Conservation (phyloP, 1,140 invertebrate genomes). For the Drosophila sp. region DNA sequence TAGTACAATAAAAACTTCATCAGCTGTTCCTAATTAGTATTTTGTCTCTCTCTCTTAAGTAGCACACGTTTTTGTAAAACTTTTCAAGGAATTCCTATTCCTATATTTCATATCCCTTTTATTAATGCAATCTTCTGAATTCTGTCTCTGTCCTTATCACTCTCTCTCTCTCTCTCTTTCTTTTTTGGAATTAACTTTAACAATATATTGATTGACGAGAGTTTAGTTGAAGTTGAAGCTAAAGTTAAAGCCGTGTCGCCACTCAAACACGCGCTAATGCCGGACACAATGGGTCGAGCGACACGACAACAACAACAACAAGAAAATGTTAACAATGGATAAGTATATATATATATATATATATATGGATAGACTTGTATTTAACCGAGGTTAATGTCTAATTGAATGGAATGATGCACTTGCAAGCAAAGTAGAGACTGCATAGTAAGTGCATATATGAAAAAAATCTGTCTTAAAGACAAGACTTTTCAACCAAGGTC, state of each 20-base stretch:
- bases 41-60: no score
- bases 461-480: not conserved
- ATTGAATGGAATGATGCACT: constrained; percentile 17
- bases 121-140: not conserved
- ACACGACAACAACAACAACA: not conserved
- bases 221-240: constrained; percentile 50
- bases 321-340: constrained; percentile 3
- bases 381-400: constrained; percentile 7
- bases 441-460: not conserved
- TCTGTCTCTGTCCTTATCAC: constrained; percentile 15
- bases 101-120: constrained; percentile 26
- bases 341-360: not conserved
- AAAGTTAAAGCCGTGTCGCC: constrained; percentile 17
- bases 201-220: constrained; percentile 70
- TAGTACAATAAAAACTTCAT: no score
- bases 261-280: constrained; percentile 74
- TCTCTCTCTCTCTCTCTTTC: constrained; percentile 1
- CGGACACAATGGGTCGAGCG: constrained; percentile 31
- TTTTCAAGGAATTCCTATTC: not conserved
- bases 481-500: constrained; percentile 4
- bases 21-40: no score
- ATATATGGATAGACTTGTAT: constrained; percentile 8
- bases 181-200: constrained; percentile 21
- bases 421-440: not conserved
- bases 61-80: no score